Conservation (phyloP, 2,888 invertebrate species). For the Eupeodes luniger region DNA sequence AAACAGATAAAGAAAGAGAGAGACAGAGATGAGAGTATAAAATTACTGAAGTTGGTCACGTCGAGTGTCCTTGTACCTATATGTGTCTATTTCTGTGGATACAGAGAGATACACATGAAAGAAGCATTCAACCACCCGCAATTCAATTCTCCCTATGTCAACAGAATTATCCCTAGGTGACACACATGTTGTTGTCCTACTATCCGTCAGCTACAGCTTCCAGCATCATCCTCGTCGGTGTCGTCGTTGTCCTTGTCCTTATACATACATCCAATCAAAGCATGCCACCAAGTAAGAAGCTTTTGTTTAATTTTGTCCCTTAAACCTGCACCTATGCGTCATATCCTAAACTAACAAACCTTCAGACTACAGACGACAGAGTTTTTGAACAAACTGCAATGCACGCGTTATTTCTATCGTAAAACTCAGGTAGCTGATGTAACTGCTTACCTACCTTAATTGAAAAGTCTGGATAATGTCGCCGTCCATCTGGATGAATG, state of each 20-base stretch:
- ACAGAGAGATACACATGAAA: not conserved
- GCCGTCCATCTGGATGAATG: slow-evolving; percentile 95
- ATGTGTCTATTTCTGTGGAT: not conserved
- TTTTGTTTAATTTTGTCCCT: slow-evolving; percentile 70
- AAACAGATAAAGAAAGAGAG: not conserved
- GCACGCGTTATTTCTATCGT: not conserved
- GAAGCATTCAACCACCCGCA: not conserved
- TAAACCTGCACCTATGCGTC: slow-evolving; percentile 39
- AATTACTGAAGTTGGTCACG: slow-evolving; percentile 46
- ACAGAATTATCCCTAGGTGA: slow-evolving; percentile 42
- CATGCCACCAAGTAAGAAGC: slow-evolving; percentile 23
- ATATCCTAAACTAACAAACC: slow-evolving; percentile 7
- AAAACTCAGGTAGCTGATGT: not conserved
- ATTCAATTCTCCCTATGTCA: slow-evolving; percentile 42
- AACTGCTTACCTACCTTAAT: slow-evolving; percentile 88
- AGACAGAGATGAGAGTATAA: not conserved
- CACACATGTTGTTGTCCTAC: slow-evolving; percentile 17
- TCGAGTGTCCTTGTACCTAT: slow-evolving; percentile 22
- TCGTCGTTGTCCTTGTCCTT: not conserved
- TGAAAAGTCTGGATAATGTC: slow-evolving; percentile 95
- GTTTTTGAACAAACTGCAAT: not conserved
- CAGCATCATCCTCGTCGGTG: not conserved
- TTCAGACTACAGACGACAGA: not conserved
- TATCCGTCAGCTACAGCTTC: slow-evolving; percentile 3
- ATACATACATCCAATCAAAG: slow-evolving; percentile 44